phyloP scores from a whole-genome alignment of 1,140 invertebrate species.

The Drosophila ironensis region DNA sequence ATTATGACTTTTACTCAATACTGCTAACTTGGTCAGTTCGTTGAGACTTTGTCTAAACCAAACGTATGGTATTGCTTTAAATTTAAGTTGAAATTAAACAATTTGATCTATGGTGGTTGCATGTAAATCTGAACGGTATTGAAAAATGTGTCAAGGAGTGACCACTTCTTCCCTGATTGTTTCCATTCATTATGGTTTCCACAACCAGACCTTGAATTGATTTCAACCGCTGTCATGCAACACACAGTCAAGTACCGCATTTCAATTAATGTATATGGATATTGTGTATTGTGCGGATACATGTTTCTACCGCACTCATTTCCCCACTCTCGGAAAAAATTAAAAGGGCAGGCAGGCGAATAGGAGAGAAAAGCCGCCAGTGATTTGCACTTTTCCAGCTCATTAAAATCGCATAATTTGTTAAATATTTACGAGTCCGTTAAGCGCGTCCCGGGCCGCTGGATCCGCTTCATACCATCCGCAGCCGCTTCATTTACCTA shows the following conservation, averaged over 20 bases:
- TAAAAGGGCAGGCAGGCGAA: neutral
- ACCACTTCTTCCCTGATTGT: slow-evolving; percentile 4
- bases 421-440: slow-evolving; percentile 74
- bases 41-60: no score
- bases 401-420: slow-evolving; percentile 78
- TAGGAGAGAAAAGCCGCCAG: slow-evolving; percentile 47
- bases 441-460: slow-evolving; percentile 46
- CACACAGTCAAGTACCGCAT: slow-evolving; percentile 6
- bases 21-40: no score
- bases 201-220: slow-evolving; percentile 16
- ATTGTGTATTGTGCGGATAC: slow-evolving; percentile 1
- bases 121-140: slow-evolving; percentile 13
- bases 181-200: slow-evolving; percentile 18
- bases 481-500: slow-evolving; percentile 64
- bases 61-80: no score
- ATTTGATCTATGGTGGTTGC: neutral
- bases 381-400: slow-evolving; percentile 80
- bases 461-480: slow-evolving; percentile 16
- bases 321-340: slow-evolving; percentile 4
- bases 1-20: no score
- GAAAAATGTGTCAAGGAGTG: neutral
- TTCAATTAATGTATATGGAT: slow-evolving; percentile 39
- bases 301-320: slow-evolving; percentile 9
- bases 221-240: slow-evolving; percentile 9
- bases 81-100: no score